These are phyloP conservation scores for Semaprochilodus insignis DNA, from an alignment of 2,797 vertebrate species.

Conservation along the genomic window DNA sequence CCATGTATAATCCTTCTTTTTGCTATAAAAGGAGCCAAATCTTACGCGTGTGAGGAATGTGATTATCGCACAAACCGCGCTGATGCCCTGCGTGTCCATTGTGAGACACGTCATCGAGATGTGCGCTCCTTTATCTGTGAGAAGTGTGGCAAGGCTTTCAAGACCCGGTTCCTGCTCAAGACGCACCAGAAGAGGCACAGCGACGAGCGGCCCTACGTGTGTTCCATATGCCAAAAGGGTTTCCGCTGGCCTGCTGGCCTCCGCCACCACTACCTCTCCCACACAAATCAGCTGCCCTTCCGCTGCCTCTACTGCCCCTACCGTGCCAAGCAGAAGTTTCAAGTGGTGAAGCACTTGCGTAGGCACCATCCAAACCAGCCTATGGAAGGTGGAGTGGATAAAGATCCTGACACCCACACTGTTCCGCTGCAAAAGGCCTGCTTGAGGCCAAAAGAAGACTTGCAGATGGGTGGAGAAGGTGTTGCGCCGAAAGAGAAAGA, in stretches of 20 bases:
- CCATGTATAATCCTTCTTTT: background rate
- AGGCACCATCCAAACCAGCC: slow-evolving; percentile 87
- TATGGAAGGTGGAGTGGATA: slow-evolving; percentile 84
- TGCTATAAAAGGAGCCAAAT: slow-evolving; percentile 86
- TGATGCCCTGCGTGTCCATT: slow-evolving; percentile 90
- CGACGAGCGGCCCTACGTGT: slow-evolving; percentile 87
- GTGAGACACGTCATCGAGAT: slow-evolving; percentile 89
- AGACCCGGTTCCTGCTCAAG: slow-evolving; percentile 93
- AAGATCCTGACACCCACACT: slow-evolving; percentile 76
- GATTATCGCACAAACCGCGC: slow-evolving; percentile 94
- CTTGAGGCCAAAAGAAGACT: slow-evolving; percentile 63
- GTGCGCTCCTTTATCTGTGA: slow-evolving; percentile 92
- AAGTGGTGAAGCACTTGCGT: slow-evolving; percentile 94
- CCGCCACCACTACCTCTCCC: slow-evolving; percentile 94
- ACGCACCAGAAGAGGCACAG: slow-evolving; percentile 96
- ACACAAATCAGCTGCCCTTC: slow-evolving; percentile 93
- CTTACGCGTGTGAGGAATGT: slow-evolving; percentile 88
- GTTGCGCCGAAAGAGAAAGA: slow-evolving; percentile 22
- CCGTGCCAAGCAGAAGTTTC: slow-evolving; percentile 96
- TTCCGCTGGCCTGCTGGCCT: slow-evolving; percentile 97
- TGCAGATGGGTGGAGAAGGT: background rate
- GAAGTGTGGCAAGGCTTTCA: slow-evolving; percentile 97
- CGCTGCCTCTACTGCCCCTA: slow-evolving; percentile 92
- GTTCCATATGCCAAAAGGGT: slow-evolving; percentile 85
- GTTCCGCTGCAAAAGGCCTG: slow-evolving; percentile 84